phyloP scores from a whole-genome alignment of 2,797 vertebrate species.

The Passerculus sandwichensis region DNA sequence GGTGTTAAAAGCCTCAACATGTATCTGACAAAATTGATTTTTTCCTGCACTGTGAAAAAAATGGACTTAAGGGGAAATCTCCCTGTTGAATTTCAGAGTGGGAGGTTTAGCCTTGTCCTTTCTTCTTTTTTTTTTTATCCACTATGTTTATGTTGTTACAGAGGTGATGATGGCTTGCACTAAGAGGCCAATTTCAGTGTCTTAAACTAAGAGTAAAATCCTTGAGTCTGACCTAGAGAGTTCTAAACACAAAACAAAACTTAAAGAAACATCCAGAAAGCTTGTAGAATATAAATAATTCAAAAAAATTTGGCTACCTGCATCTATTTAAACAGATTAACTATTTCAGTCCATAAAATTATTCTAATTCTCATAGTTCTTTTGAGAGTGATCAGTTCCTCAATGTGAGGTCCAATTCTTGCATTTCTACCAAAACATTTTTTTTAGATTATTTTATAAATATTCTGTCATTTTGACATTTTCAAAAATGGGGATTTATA shows the following conservation, averaged over 20 bases:
- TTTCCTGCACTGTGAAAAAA: background rate
- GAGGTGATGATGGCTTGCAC: background rate
- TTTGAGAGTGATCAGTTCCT: background rate
- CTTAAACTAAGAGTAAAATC: background rate
- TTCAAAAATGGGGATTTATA: background rate
- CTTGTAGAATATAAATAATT: background rate
- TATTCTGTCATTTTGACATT: background rate
- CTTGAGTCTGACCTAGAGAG: background rate
- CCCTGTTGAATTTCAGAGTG: background rate
- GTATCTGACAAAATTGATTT: background rate
- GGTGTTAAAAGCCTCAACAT: background rate
- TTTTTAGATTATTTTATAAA: background rate
- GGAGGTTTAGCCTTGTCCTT: background rate
- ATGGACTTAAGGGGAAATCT: background rate
- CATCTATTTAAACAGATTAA: background rate
- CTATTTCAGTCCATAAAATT: background rate
- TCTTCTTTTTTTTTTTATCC: background rate
- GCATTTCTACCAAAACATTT: background rate
- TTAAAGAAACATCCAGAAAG: background rate
- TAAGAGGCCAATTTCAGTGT: background rate
- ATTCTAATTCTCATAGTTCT: background rate
- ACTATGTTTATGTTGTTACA: background rate
- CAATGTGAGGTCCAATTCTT: background rate
- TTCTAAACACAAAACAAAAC: background rate
- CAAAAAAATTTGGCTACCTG: background rate